phyloP scores from a whole-genome alignment of 2,797 vertebrate genomes.

The Centropyge bicolor region DNA sequence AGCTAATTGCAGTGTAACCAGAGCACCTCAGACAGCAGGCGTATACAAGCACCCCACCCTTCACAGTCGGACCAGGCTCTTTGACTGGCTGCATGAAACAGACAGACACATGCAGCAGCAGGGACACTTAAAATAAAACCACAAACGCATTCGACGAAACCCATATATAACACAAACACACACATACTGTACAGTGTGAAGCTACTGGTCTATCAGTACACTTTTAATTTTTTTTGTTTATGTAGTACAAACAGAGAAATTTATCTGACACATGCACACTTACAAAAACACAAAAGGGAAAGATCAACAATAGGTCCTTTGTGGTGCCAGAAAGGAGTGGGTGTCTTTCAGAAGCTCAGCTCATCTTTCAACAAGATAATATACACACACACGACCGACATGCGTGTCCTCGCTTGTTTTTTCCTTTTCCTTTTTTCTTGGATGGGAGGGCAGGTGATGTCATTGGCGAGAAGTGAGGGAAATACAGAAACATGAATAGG shows the following conservation, averaged over 20 bases:
- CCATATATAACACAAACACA: slow-evolving; percentile 6
- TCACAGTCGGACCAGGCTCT: slow-evolving; percentile 32
- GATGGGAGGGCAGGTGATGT: slow-evolving; percentile 57
- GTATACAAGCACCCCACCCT: slow-evolving; percentile 45
- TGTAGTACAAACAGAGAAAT: slow-evolving; percentile 17
- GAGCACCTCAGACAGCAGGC: slow-evolving; percentile 52
- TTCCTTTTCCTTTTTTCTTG: slow-evolving; percentile 12
- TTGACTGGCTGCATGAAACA: slow-evolving; percentile 15
- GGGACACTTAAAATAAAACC: slow-evolving; percentile 41
- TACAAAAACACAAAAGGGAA: slow-evolving; percentile 50
- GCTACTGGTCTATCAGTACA: slow-evolving; percentile 1
- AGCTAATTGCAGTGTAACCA: slow-evolving; percentile 65
- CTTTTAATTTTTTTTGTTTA: neutral
- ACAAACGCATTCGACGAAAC: slow-evolving; percentile 19
- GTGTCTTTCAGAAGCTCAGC: slow-evolving; percentile 61
- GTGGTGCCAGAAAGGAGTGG: slow-evolving; percentile 60
- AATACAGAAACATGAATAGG: slow-evolving; percentile 46
- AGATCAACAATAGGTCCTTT: slow-evolving; percentile 75
- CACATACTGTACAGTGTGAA: neutral
- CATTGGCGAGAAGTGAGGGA: slow-evolving; percentile 32
- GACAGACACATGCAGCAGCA: slow-evolving; percentile 35
- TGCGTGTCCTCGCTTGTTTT: slow-evolving; percentile 43
- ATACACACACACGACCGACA: slow-evolving; percentile 63
- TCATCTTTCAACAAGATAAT: slow-evolving; percentile 73
- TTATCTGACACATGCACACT: slow-evolving; percentile 25